Percentiles rank a stretch among this genome's conserved stretches.
phyloP scores from a whole-genome alignment of 2,113 vertebrate genomes.

The Microtus pennsylvanicus region DNA sequence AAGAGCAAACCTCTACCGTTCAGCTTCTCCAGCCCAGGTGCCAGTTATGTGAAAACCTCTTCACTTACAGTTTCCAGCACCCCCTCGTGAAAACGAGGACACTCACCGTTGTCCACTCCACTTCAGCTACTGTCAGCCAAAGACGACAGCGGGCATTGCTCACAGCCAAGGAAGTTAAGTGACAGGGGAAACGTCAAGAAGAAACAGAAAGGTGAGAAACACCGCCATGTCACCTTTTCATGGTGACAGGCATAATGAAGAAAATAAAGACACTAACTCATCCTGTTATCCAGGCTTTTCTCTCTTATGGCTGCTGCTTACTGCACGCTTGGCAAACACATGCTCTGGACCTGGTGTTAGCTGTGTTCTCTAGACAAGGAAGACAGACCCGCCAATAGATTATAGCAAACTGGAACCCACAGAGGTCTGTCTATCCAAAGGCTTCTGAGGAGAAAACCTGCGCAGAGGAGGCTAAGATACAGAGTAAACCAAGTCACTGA shows the following conservation, averaged over 20 bases:
- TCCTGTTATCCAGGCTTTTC: background rate
- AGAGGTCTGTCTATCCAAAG: background rate
- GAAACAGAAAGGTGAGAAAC: conserved; percentile 5
- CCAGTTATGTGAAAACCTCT: conserved; percentile 33
- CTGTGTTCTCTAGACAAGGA: background rate
- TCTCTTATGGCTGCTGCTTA: background rate
- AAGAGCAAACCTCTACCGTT: background rate
- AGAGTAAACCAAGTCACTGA: background rate
- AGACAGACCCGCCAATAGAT: background rate
- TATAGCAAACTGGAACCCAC: background rate
- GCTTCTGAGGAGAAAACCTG: background rate
- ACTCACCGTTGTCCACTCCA: background rate
- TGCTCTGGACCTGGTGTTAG: background rate
- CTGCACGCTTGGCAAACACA: background rate
- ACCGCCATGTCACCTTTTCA: background rate
- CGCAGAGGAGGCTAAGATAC: background rate
- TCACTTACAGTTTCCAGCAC: background rate
- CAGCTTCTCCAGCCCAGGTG: background rate
- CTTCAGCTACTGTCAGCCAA: background rate
- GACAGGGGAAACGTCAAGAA: background rate
- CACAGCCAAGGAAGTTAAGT: conserved; percentile 1
- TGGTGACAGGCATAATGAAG: background rate
- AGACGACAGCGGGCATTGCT: background rate
- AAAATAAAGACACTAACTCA: background rate
- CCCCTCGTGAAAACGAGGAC: conserved; percentile 27